Conservation (phyloP, 2,797 vertebrate genomes). For the Petrocephalus schoutedeni region DNA sequence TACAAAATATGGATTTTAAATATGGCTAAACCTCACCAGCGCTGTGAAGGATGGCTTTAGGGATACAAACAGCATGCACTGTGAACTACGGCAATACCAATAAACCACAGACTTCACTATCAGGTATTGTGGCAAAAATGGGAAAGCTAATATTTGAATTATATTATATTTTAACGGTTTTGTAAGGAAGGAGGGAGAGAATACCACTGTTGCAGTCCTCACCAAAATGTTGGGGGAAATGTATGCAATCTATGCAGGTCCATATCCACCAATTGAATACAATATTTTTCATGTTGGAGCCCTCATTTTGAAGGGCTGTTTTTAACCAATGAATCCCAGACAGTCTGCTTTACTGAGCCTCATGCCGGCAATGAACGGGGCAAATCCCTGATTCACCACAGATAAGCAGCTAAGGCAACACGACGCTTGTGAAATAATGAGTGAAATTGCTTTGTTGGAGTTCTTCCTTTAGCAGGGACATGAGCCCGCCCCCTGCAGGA, state of each 20-base stretch:
- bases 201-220: not conserved
- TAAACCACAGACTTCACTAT: not conserved
- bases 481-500: not conserved
- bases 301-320: not conserved
- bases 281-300: not conserved
- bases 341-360: not conserved
- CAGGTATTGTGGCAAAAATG: not conserved
- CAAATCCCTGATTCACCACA: not conserved
- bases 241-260: not conserved
- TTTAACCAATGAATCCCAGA: not conserved
- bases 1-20: not conserved
- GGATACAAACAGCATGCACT: not conserved
- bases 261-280: not conserved
- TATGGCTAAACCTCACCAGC: not conserved
- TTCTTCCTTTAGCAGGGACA: not conserved
- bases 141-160: no score
- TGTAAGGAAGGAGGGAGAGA: not conserved
- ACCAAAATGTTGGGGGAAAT: not conserved
- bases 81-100: not conserved
- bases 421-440: conserved; percentile 17
- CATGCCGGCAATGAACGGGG: not conserved
- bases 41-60: not conserved
- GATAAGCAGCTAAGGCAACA: not conserved
- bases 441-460: not conserved
- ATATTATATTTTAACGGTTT: not conserved